Conservation (phyloP, 2,797 vertebrate species). For the Ammospiza maritima region DNA sequence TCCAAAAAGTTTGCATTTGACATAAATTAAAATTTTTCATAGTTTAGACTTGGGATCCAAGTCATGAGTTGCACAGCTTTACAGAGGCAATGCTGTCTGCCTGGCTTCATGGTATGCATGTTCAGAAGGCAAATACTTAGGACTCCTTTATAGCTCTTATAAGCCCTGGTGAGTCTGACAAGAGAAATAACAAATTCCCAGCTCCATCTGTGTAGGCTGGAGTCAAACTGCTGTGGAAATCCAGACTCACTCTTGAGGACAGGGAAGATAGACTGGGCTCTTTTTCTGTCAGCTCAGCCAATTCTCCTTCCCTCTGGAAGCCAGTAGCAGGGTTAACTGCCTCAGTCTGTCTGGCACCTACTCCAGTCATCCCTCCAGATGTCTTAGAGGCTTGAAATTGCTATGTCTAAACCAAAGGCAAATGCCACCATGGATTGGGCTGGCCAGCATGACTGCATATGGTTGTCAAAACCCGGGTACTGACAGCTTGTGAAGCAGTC, state of each 20-base stretch:
- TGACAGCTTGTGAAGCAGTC: background rate
- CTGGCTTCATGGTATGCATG: background rate
- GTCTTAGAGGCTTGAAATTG: background rate
- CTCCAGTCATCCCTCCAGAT: background rate
- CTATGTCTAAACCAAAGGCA: background rate
- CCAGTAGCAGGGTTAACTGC: background rate
- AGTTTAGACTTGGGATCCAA: background rate
- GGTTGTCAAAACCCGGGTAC: background rate
- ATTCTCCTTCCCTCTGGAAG: background rate
- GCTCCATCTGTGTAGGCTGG: background rate
- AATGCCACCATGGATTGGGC: background rate
- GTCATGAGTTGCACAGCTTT: background rate
- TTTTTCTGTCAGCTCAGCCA: background rate
- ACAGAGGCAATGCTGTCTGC: background rate
- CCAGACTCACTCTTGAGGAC: background rate
- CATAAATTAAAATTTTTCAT: background rate
- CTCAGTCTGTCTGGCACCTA: background rate
- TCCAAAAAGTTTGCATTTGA: background rate
- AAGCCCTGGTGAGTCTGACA: background rate
- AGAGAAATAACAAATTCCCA: background rate
- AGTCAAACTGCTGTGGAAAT: background rate
- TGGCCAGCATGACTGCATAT: background rate
- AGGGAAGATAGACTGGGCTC: background rate
- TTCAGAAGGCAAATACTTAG: background rate
- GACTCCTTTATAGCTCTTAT: background rate